Percentiles rank a stretch among this genome's conserved stretches.
Conservation (phyloP, 2,113 vertebrate genomes). For the Physeter macrocephalus region DNA sequence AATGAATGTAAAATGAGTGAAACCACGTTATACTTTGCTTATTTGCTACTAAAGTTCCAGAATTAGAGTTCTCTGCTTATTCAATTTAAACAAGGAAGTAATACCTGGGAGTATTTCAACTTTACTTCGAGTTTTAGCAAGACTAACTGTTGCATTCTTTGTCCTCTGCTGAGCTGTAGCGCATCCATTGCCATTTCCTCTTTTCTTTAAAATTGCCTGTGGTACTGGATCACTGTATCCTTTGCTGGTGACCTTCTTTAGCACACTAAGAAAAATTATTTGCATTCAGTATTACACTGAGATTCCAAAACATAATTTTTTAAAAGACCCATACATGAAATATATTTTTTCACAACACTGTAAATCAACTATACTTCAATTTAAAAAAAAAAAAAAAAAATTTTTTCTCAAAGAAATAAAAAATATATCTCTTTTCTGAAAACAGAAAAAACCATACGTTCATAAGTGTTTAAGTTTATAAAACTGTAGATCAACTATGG, state of each 20-base stretch:
- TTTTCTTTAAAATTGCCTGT: conserved; percentile 80
- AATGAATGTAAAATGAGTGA: not conserved
- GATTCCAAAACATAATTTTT: conserved; percentile 26
- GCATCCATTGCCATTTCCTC: conserved; percentile 69
- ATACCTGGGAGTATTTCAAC: not conserved
- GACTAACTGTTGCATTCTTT: conserved; percentile 76
- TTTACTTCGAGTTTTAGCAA: conserved; percentile 87
- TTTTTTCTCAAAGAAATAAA: conserved; percentile 32
- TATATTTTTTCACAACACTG: not conserved
- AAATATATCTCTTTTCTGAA: conserved; percentile 8
- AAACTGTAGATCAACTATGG: not conserved
- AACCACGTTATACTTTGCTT: conserved; percentile 9
- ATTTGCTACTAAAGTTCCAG: not conserved
- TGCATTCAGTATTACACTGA: conserved; percentile 43
- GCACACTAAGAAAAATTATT: conserved; percentile 78
- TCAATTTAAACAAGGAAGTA: not conserved
- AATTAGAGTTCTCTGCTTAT: conserved; percentile 5
- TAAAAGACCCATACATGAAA: not conserved
- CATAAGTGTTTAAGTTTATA: conserved; percentile 32
- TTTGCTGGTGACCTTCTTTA: conserved; percentile 82
- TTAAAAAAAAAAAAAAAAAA: not conserved
- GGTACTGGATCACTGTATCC: conserved; percentile 79
- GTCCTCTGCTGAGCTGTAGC: conserved; percentile 80
- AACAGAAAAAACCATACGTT: not conserved
- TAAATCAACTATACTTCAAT: not conserved